phyloP scores from a whole-genome alignment of 2,113 vertebrate genomes.

The Rhea pennata region DNA sequence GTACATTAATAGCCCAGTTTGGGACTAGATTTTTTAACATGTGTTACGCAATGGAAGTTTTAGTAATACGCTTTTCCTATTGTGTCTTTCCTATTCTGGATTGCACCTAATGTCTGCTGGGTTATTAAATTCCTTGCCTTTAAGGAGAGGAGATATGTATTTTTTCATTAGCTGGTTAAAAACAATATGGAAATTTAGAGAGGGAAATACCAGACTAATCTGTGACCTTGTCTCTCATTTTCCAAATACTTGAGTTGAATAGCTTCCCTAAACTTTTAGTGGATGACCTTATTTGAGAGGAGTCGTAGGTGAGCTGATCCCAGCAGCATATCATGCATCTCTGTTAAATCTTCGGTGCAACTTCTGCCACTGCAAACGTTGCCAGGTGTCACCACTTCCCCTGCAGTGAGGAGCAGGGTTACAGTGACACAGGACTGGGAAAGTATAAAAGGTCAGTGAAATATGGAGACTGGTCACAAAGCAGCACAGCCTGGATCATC shows the following conservation, averaged over 20 bases:
- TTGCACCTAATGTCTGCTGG: neutral
- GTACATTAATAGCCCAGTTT: neutral
- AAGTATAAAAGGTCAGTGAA: neutral
- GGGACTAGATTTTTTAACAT: neutral
- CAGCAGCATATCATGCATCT: neutral
- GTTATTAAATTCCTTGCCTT: neutral
- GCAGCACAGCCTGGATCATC: neutral
- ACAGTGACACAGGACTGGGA: neutral
- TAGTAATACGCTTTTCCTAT: neutral
- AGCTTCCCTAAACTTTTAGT: neutral
- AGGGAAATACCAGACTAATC: neutral
- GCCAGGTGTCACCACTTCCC: neutral
- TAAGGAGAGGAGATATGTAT: neutral
- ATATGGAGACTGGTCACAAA: neutral
- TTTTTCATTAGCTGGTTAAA: neutral
- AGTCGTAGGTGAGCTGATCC: neutral
- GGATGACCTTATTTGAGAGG: neutral
- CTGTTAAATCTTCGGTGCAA: neutral
- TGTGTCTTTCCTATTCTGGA: neutral
- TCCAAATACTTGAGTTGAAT: rapidly evolving
- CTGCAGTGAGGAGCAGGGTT: neutral
- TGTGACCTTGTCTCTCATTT: neutral
- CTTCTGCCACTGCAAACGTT: neutral
- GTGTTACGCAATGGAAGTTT: neutral
- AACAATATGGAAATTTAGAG: neutral